Evolutionary conservation across 1,140 invertebrate species (phyloP), one percentile per base, ranked within the genome.

Genomic region (Stratiolaelaps scimitus): DNA sequence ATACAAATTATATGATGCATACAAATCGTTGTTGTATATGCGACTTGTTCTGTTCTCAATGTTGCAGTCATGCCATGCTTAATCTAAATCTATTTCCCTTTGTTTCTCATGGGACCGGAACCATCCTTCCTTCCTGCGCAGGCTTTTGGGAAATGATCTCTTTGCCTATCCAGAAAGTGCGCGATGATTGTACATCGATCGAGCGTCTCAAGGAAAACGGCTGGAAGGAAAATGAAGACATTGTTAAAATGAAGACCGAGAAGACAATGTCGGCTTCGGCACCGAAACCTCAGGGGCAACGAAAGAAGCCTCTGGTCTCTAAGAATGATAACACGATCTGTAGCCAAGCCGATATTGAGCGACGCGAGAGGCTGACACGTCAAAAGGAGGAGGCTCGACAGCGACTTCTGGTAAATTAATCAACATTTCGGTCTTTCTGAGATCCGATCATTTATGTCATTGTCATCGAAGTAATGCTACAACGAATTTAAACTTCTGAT

Each of bases 71-170:
- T n/a, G n/a, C n/a, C n/a, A n/a, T n/a, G n/a, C n/a, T n/a, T n/a
- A n/a, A n/a, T n/a, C n/a, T n/a, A n/a, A n/a, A n/a, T n/a, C n/a
- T n/a, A n/a, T n/a, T n/a, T n/a, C n/a, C n/a, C n/a, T n/a, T 40
- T 40, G 34, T 40, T 40, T 40, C 34, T 10, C 4, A 40, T 40
- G 34, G 4, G 10, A 40, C n/a, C n/a, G n/a, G n/a, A n/a, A n/a
- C n/a, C n/a, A n/a, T n/a, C n/a, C 13, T 26, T 20, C n/a, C 4
- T 23, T 17, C 17, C 2, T 60, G 15, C 10, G 15, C 26, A 60
- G 53, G 53, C 34, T 60, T 60, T 34, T 60, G 53, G 53, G 53
- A 60, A 26, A 60, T 60, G 53, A 60, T 60, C 10, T 60, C 53
- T 5, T 5, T 60, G 17, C 53, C 53, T 17, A 60, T 60, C 13